Evolutionary conservation across 2,888 invertebrate species (phyloP), one percentile per base, ranked within the genome.

Genomic region (Hedya salicella): DNA sequence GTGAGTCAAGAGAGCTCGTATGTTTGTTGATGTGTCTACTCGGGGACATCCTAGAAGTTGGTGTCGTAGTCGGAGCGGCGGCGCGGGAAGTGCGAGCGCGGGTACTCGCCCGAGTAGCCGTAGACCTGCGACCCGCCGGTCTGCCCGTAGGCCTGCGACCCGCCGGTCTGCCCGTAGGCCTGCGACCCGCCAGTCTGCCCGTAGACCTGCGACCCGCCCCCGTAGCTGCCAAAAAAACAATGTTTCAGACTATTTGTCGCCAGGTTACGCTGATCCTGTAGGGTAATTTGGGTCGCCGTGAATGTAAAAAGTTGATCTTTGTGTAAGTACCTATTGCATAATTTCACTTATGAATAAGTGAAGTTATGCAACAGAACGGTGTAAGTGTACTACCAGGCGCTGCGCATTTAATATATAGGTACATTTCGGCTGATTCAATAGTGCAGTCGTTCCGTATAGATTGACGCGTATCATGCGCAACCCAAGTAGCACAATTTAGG

Each of bases 21-120:
- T 70, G 69, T 73, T 69, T 72, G 69, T 69, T 68, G 70, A 73
- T 69, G 68, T 72, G 16, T 25, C 56, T 44, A 32, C 17, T 17
- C 6, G 44, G 30, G 75, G 75, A 78, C 62, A 68, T 75, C 83
- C 82, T 94, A 96, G 91, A 96, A 96, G 89, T 96, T 96, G 75
- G 95, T 95, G 84, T 96, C 96, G 85, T 96, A 96, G 82, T 96
- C 95, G 40, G 96, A 95, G 82, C 96, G 94, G 73, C 95, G 91
- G 50, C 95, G 89, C 54, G 94, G 93, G 82, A 93, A 94, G 79
- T 93, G 93, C 13, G 94, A 93, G 68, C 93, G 91, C 62, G 88
- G 82, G 78, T 87, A 85, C 74, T 92, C 92, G 65, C 90, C 92
- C 32, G 89, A 87, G 80, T 91, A 91, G 19, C 91, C 94, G 73